Base-by-base conservation (phyloP, 2,888 invertebrate genomes). In the Zhuqinia jingwanae region DNA sequence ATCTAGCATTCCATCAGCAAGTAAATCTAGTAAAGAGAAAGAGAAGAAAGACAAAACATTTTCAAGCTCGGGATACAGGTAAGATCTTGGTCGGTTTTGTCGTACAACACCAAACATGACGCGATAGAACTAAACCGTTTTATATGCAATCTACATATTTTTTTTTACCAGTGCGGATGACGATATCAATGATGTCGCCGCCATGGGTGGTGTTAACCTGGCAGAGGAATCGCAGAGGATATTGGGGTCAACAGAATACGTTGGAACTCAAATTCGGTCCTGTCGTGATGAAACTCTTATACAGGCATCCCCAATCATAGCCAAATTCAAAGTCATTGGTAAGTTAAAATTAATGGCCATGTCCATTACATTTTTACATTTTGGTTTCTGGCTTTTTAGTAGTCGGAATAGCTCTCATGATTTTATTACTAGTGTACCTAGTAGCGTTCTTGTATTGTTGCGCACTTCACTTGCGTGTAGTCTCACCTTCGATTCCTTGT, bases 151-250 rank as follows among this genome's bases (percentile, higher is more conserved):
- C 25, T 50, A 15, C 45, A 50, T 17, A 42, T 56, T n/a, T 36
- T 50, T 27, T 1, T 27, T 11, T 6, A 93, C 93, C 92, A 93
- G 95, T 88, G 97, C 97, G 60, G 98, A 98, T 92, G 98, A 98
- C 92, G 98, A 99, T 92, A 98, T 99, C 92, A 99, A 99, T 92
- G 99, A 99, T 93, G 99, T 99, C 15, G 98, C 99, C 42, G 98
- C 99, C 11, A 99, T 99, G 99, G 99, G 99, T 89, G 99, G 99
- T 76, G 99, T 99, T 81, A 99, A 99, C 93, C 94, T 99, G 91
- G 96, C 97, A 0, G 99, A 99, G 93, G 99, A 99, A 93, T 96
- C 97, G 50, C 98, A 98, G 92, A 95, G 97, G 92, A 99, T 99
- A 92, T 94, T 99, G 87, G 97, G 97, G 15, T 95, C 97, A 17